Base-by-base conservation (phyloP, 1,140 invertebrate species). In the Drosophila truncata region DNA sequence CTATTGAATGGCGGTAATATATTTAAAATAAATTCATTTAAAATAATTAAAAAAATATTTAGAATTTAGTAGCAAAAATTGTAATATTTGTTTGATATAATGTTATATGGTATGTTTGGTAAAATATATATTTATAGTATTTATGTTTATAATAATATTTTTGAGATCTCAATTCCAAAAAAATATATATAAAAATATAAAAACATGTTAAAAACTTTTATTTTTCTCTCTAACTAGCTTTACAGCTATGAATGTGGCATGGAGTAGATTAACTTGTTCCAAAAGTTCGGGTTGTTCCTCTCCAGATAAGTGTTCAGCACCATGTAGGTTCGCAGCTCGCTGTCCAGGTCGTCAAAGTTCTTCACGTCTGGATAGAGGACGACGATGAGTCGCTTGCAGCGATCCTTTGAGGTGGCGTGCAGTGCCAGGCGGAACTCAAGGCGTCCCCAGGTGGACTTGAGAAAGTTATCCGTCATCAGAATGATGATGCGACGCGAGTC, bases 351-450 rank as follows among this genome's bases (percentile, higher is more conserved):
- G 31, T 59, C 70, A 42, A 77, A 77, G 27, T 66, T 33, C 14
- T 66, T 31, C 18, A 77, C 61, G 2, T 66, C 74, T 7, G 61
- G 74, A 60, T 77, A 77, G 3, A 76, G 37, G 61, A 74, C 49
- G 2, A 71, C 67, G 20, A 71, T 71, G 3, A 71, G 39, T 4
- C 67, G 67, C 62, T 67, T 71, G 67, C 67, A 71, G 10, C 67
- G 67, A 55, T 71, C 67, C 39, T 55, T 41, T 3, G 37, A 67
- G 39, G 63, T 71, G 31, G 67, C 67, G 23, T 67, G 67, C 2
- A 71, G 49, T 4, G 67, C 62, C n/a, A 71, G 18, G 1, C 67
- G 41, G 41, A 71, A 67, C 25, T 71, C 67, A 1, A 71, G 67
- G 1, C 67, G 62, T 3, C 67, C 63, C 67, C 67, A 71, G 49